phyloP scores from a whole-genome alignment of 2,113 vertebrate species.

The Microtus oregoni region DNA sequence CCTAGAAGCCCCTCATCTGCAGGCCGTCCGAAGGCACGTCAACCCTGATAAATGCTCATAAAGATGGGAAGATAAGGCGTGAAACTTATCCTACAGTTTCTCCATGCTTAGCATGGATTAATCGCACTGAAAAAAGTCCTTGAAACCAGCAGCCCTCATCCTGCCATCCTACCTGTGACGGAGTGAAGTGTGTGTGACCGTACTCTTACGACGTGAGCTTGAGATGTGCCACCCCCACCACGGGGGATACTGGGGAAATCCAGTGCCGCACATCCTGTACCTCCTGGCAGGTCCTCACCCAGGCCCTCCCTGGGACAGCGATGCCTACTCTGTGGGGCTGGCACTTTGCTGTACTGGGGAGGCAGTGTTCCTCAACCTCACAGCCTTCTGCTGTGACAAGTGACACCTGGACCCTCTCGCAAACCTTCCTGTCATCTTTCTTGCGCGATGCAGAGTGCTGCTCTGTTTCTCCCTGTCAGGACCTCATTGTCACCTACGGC shows the following conservation, averaged over 20 bases:
- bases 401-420: neutral
- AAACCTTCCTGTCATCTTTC: neutral
- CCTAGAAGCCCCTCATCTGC: neutral
- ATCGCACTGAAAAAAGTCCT: neutral
- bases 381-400: rapidly evolving
- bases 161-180: neutral
- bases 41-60: neutral
- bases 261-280: rapidly evolving
- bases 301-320: neutral
- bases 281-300: rapidly evolving
- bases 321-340: rapidly evolving
- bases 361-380: neutral
- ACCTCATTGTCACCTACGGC: rapidly evolving
- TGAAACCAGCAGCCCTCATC: neutral
- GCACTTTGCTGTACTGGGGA: neutral
- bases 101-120: no score
- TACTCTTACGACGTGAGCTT: rapidly evolving
- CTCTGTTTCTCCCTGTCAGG: neutral
- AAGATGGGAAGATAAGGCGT: neutral
- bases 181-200: neutral
- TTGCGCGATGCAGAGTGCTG: no score
- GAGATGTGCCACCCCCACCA: neutral
- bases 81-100: neutral
- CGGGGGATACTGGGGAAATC: neutral
- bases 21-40: neutral